Evolutionary conservation across 2,888 invertebrate genomes (phyloP).

Genomic region (Cactoblastis cactorum): DNA sequence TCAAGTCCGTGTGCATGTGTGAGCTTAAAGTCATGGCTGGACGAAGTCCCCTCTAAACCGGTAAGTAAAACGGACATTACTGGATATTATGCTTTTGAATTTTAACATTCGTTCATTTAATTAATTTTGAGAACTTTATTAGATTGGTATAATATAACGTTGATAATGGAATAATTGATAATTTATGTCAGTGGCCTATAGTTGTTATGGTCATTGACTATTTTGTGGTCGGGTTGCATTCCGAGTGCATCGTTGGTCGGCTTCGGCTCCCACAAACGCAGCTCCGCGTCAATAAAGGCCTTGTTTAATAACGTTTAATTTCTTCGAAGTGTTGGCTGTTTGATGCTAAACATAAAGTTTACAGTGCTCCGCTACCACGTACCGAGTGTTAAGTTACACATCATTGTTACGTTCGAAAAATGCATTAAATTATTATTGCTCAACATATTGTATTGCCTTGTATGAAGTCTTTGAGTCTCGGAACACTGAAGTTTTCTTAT

Average conservation of each 20-base stretch:
- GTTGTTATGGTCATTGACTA: background rate
- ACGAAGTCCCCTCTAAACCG: slow-evolving; percentile 67
- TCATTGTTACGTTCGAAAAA: slow-evolving; percentile 24
- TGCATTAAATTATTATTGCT: background rate
- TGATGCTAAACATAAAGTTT: slow-evolving; percentile 34
- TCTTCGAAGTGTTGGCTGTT: slow-evolving; percentile 50
- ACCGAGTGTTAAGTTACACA: slow-evolving; percentile 33
- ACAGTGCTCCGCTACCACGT: slow-evolving; percentile 44
- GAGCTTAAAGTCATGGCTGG: slow-evolving; percentile 60
- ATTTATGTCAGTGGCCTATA: background rate
- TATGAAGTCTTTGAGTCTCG: background rate
- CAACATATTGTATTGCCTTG: background rate
- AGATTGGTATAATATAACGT: background rate
- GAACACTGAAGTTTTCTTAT: slow-evolving; percentile 14
- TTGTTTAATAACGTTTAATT: slow-evolving; percentile 48
- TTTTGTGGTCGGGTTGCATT: slow-evolving; percentile 18
- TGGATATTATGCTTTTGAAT: slow-evolving; percentile 44
- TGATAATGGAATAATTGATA: background rate
- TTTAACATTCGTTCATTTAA: slow-evolving; percentile 7
- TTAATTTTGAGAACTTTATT: background rate
- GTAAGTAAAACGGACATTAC: slow-evolving; percentile 68
- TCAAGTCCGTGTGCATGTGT: slow-evolving; percentile 51
- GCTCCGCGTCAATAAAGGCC: slow-evolving; percentile 34
- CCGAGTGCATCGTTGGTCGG: slow-evolving; percentile 14
- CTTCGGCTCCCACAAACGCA: slow-evolving; percentile 18